Percentiles rank a stretch among this genome's conserved stretches.
phyloP scores from a whole-genome alignment of 2,888 invertebrate genomes.

The Chydorus sphaericus region DNA sequence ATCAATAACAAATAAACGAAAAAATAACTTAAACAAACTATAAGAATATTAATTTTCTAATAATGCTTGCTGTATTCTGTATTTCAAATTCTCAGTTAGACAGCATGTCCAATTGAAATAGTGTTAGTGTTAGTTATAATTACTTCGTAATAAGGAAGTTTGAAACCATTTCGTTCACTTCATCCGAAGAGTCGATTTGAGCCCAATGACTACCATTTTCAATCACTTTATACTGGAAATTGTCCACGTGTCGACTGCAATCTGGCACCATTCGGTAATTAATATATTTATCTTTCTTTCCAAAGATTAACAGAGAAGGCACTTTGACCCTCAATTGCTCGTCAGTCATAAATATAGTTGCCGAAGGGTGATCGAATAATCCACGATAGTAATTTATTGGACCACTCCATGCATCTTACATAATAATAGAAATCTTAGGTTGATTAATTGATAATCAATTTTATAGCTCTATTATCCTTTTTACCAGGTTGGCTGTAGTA shows the following conservation, averaged over 20 bases:
- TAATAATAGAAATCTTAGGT: constrained; percentile 11
- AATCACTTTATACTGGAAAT: constrained; percentile 33
- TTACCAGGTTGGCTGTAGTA: constrained; percentile 40
- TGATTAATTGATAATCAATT: no score
- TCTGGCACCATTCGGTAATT: constrained; percentile 25
- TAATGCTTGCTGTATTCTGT: no score
- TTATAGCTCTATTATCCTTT: no score
- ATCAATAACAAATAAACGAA: no score
- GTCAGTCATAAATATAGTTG: constrained; percentile 1
- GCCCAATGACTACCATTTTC: constrained; percentile 37
- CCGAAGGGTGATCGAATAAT: neutral
- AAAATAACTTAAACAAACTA: no score
- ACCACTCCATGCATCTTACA: constrained; percentile 38
- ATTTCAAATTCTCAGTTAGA: no score
- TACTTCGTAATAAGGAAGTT: no score
- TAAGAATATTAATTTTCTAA: no score
- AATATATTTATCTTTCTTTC: constrained; percentile 34
- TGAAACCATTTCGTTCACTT: constrained; percentile 37
- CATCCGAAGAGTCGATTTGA: constrained; percentile 39
- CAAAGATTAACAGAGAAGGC: constrained; percentile 29
- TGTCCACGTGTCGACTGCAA: constrained; percentile 32
- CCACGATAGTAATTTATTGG: constrained; percentile 41
- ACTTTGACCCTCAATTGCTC: constrained; percentile 26
- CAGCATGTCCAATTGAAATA: no score
- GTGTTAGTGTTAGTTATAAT: no score